Percentiles rank a stretch among this genome's conserved stretches.
phyloP scores from a whole-genome alignment of 2,888 invertebrate genomes.

The Imbricaverruca yamaguchii region DNA sequence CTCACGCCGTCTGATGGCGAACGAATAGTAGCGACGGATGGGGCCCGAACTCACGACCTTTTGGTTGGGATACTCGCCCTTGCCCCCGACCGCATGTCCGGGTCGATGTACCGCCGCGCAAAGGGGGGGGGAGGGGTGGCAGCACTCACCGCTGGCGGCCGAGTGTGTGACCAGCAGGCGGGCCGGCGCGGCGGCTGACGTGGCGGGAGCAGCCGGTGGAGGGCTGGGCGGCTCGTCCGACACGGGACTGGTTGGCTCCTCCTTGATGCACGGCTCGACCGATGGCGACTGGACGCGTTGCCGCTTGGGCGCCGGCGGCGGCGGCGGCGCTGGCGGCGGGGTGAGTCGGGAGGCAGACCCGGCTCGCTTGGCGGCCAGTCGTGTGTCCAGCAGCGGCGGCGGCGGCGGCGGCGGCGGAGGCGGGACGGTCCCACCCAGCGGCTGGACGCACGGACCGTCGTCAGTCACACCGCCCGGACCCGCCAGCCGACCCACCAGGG shows the following conservation, averaged over 20 bases:
- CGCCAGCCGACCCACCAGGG: no score
- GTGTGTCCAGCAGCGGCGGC: background rate
- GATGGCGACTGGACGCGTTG: background rate
- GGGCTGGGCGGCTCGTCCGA: background rate
- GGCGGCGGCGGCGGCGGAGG: background rate
- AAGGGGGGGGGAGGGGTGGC: background rate
- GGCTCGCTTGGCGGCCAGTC: background rate
- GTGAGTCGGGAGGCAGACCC: background rate
- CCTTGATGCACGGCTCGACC: background rate
- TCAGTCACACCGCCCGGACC: no score
- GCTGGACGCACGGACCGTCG: no score
- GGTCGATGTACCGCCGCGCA: no score
- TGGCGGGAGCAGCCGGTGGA: background rate
- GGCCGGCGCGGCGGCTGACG: background rate
- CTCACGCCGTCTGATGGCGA: no score
- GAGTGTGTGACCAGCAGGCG: background rate
- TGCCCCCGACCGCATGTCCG: no score
- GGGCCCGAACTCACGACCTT: no score
- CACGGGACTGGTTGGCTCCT: background rate
- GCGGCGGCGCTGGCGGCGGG: background rate
- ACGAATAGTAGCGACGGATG: no score
- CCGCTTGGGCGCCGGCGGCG: background rate
- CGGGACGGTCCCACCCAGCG: background rate
- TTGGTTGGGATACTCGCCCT: no score
- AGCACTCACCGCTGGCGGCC: background rate